Evolutionary conservation across 2,797 vertebrate genomes (phyloP), one percentile per base, ranked within the genome.

Genomic region (Yasuhikotakia modesta): DNA sequence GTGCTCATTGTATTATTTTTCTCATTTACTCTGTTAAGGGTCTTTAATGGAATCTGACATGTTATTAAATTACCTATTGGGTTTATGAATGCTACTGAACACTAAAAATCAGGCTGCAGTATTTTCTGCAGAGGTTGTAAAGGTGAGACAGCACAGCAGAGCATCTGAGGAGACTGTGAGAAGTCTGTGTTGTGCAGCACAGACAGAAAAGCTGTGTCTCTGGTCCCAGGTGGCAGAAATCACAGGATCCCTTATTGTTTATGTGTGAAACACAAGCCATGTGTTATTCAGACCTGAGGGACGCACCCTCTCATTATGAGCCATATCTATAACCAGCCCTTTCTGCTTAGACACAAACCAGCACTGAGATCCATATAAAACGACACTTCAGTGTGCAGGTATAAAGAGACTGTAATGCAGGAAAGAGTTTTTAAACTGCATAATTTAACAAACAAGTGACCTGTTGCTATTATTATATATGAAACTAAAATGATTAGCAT

Each of bases 221-320:
- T 69, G 65, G 68, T 85, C 86, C 84, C 82, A 76, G 55, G 84
- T 85, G 86, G 85, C 52, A 81, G 79, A 85, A 81, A 83, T 85
- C 81, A 85, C 83, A 86, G 80, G 86, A 85, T 82, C 74, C 72
- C 71, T 82, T 80, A 88, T 88, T 89, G 88, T 89, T 84, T 83
- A 83, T 75, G 79, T 77, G 79, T 82, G 87, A 88, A 88, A 88
- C 81, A 85, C 83, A 86, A 87, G 76, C 85, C 87, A 85, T 76
- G 43, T 61, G 69, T 61, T 74, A 86, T 83, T 88, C 81, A 87
- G 77, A 81, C 58, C 77, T 64, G 76, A 77, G 81, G 69, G 82
- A 78, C 76, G 80, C 81, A 70, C 83, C 83, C 82, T 81, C 75
- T 83, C 68, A 80, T 66, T 63, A 79, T 70, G 48, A 80, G 48